Evolutionary conservation across 2,888 invertebrate genomes (phyloP).

Genomic region (Tipula lateralis): DNA sequence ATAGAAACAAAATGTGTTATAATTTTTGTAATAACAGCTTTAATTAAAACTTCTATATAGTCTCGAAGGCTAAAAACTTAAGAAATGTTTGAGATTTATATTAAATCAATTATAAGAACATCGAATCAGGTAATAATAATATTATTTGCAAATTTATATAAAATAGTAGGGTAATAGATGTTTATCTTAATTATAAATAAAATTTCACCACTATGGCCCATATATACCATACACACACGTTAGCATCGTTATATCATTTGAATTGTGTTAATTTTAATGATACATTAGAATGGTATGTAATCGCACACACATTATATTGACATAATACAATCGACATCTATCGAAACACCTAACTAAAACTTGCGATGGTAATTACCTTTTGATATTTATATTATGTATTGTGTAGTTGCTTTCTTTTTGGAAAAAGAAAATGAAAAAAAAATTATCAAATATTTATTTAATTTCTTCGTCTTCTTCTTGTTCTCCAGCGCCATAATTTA

Average conservation of each 20-base stretch:
- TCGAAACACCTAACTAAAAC: background rate
- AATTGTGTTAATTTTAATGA: background rate
- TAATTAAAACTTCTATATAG: background rate
- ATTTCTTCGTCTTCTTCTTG: background rate
- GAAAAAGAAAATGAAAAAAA: conserved; percentile 6
- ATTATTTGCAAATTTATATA: background rate
- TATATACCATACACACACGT: background rate
- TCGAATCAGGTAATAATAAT: background rate
- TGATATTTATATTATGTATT: conserved; percentile 19
- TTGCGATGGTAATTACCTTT: background rate
- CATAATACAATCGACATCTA: background rate
- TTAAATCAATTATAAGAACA: background rate
- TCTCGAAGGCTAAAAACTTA: background rate
- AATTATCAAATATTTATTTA: conserved; percentile 12
- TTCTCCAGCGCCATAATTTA: background rate
- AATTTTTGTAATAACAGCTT: background rate
- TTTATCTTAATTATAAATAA: background rate
- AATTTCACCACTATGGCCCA: background rate
- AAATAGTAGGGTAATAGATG: background rate
- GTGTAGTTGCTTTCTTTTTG: conserved; percentile 15
- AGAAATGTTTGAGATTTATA: background rate
- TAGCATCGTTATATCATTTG: background rate
- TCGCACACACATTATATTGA: background rate
- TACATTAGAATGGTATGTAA: background rate
- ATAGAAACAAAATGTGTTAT: background rate